These are phyloP conservation scores for Papilio dardanus DNA, from an alignment of 1,140 invertebrate genomes.

Conservation along the genomic window DNA sequence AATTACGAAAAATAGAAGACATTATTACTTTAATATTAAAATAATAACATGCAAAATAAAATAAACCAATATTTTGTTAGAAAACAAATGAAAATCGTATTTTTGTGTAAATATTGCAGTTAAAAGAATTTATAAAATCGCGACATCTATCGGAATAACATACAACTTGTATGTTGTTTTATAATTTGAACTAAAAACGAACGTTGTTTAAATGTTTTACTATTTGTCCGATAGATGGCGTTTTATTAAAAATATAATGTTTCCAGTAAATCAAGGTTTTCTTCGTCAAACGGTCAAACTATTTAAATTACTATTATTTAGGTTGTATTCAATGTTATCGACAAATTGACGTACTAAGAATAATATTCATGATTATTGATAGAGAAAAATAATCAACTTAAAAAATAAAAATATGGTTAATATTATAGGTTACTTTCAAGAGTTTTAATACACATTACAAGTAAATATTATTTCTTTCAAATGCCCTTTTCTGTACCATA, in stretches of 20 bases:
- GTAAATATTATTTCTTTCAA: not conserved
- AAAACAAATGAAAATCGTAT: not conserved
- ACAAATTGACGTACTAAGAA: too few relatives aligned
- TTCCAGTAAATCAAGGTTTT: too few relatives aligned
- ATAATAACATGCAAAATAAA: not conserved
- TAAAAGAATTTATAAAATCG: not conserved
- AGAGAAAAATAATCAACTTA: too few relatives aligned
- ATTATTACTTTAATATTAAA: not conserved
- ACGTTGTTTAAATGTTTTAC: not conserved
- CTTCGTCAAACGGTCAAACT: too few relatives aligned
- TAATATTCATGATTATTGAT: too few relatives aligned
- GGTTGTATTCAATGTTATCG: too few relatives aligned
- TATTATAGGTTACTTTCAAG: too few relatives aligned
- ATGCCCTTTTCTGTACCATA: conserved; percentile 1
- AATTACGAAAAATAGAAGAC: not conserved
- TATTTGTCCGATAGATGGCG: not conserved
- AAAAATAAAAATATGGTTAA: too few relatives aligned
- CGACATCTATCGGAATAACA: not conserved
- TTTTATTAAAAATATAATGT: too few relatives aligned
- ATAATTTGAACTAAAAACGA: too few relatives aligned
- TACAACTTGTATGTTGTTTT: not conserved
- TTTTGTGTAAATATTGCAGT: not conserved
- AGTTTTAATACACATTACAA: not conserved
- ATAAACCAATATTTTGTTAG: not conserved
- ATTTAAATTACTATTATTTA: too few relatives aligned